phyloP scores from a whole-genome alignment of 2,797 vertebrate genomes.

The Echeneis naucrates region DNA sequence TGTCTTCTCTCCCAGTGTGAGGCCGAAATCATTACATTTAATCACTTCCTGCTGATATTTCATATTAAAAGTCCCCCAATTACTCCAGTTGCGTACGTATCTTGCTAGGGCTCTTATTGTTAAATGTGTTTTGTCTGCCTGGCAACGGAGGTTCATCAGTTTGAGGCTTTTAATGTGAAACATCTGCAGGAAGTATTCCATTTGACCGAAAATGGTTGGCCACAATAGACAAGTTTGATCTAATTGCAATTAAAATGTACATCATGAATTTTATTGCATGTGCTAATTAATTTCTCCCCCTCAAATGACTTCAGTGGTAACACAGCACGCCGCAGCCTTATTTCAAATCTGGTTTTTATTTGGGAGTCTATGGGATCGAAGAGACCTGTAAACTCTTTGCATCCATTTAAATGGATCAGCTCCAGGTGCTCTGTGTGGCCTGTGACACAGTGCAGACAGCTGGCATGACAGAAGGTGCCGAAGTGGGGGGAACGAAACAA shows the following conservation, averaged over 20 bases:
- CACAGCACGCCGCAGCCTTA: conserved; percentile 14
- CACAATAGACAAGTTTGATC: too few relatives aligned
- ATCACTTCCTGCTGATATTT: not conserved
- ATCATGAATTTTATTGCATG: not conserved
- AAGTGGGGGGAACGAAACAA: conserved; percentile 71
- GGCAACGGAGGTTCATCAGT: not conserved
- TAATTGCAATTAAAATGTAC: not conserved
- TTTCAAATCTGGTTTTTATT: conserved; percentile 34
- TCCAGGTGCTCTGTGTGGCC: conserved; percentile 45
- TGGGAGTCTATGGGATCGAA: conserved; percentile 3
- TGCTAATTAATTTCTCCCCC: conserved; percentile 1
- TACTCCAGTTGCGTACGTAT: not conserved
- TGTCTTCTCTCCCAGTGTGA: not conserved
- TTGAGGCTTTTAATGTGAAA: not conserved
- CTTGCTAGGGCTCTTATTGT: not conserved
- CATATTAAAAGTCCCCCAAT: not conserved
- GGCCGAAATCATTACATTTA: not conserved
- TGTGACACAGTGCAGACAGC: conserved; percentile 69
- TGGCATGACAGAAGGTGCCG: conserved; percentile 69
- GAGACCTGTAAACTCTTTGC: conserved; percentile 21
- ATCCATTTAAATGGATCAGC: conserved; percentile 61
- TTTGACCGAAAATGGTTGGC: too few relatives aligned
- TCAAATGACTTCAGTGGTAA: not conserved
- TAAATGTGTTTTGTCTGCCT: not conserved
- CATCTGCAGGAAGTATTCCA: not conserved